Evolutionary conservation across 2,888 invertebrate genomes (phyloP).

Genomic region (Alitta virens): DNA sequence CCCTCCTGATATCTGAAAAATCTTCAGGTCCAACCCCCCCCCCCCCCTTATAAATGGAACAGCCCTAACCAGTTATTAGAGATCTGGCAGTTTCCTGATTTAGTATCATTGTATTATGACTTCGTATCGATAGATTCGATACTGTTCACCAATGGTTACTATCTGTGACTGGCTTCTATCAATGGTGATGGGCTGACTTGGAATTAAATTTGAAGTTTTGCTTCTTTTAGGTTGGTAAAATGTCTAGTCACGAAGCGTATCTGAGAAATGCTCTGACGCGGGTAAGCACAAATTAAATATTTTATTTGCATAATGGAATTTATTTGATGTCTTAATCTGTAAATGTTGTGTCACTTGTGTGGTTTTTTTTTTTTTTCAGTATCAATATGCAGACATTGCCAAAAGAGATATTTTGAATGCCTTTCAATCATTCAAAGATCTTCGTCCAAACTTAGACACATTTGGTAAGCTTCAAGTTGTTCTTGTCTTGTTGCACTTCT

Average conservation of each 20-base stretch:
- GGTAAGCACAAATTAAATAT: not conserved
- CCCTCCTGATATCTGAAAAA: too few species aligned
- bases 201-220: too few species aligned
- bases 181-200: too few species aligned
- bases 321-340: not conserved
- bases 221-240: slow-evolving; percentile 11
- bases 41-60: too few species aligned
- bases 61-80: too few species aligned
- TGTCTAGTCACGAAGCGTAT: slow-evolving; percentile 26
- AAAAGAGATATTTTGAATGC: slow-evolving; percentile 69
- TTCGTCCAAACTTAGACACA: slow-evolving; percentile 66
- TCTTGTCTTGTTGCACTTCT: not conserved
- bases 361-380: slow-evolving; percentile 21
- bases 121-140: too few species aligned
- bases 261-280: slow-evolving; percentile 24
- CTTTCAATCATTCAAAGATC: slow-evolving; percentile 67
- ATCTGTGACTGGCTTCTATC: too few species aligned
- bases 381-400: slow-evolving; percentile 64
- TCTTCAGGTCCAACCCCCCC: too few species aligned
- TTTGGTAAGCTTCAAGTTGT: slow-evolving; percentile 66
- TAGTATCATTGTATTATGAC: too few species aligned
- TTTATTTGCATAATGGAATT: not conserved
- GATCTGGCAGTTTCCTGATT: too few species aligned
- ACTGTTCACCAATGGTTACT: too few species aligned
- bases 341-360: not conserved